These are phyloP conservation scores for Aplocera efformata DNA, from an alignment of 2,888 invertebrate genomes.

Conservation along the genomic window DNA sequence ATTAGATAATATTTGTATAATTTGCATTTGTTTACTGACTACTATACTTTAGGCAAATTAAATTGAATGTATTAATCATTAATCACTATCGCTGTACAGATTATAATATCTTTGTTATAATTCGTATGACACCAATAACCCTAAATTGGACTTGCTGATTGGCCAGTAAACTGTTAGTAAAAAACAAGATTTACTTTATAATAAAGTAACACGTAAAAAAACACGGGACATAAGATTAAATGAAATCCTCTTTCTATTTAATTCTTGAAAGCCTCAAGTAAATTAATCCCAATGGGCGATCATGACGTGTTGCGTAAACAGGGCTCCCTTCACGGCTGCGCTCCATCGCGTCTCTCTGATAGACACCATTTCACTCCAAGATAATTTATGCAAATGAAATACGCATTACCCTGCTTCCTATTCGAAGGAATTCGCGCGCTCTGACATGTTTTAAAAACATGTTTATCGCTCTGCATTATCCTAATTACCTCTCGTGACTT, in stretches of 20 bases:
- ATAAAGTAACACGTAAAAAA: too few relatives aligned
- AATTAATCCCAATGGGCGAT: slow-evolving; percentile 61
- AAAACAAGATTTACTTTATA: too few relatives aligned
- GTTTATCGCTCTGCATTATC: slow-evolving; percentile 68
- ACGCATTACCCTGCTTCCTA: slow-evolving; percentile 68
- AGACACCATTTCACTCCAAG: slow-evolving; percentile 55
- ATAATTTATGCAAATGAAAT: slow-evolving; percentile 78
- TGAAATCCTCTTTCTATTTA: slow-evolving; percentile 32
- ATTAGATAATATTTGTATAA: too few relatives aligned
- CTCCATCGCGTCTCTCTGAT: slow-evolving; percentile 40
- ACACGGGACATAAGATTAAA: slow-evolving; percentile 29
- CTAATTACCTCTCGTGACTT: slow-evolving; percentile 63
- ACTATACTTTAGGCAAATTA: too few relatives aligned
- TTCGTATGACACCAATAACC: too few relatives aligned
- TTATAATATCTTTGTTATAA: too few relatives aligned
- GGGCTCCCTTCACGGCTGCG: slow-evolving; percentile 43
- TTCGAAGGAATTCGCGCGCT: slow-evolving; percentile 50
- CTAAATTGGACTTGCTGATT: too few relatives aligned
- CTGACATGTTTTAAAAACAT: slow-evolving; percentile 63
- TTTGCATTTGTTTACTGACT: too few relatives aligned
- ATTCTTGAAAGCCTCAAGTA: slow-evolving; percentile 49
- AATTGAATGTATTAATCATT: too few relatives aligned
- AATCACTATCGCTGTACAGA: too few relatives aligned
- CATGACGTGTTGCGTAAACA: slow-evolving; percentile 62
- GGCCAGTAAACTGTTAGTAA: too few relatives aligned